phyloP scores from a whole-genome alignment of 37 sponge, comb jelly and placozoan genomes.

The Geodia barretti region DNA sequence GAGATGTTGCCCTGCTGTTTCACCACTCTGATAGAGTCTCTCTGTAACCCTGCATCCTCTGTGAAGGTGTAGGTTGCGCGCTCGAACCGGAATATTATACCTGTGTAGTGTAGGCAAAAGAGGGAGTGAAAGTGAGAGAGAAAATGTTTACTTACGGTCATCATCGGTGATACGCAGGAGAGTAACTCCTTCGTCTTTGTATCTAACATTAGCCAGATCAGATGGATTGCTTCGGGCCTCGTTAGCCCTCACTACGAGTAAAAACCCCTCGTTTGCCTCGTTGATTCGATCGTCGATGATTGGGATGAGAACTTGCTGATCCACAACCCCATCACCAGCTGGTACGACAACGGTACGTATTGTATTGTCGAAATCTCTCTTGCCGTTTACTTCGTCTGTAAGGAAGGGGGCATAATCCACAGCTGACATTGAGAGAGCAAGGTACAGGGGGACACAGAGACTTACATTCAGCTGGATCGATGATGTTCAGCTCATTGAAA shows the following conservation, averaged over 20 bases:
- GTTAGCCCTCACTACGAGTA: not conserved
- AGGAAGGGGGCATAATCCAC: not conserved
- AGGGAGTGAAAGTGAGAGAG: not conserved
- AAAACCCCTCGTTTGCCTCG: not conserved
- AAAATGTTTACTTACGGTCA: not conserved
- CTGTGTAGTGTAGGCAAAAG: too few relatives aligned
- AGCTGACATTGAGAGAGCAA: not conserved
- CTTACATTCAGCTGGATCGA: not conserved
- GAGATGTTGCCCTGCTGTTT: not conserved
- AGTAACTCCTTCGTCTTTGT: not conserved
- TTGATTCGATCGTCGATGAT: not conserved
- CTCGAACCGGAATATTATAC: not conserved
- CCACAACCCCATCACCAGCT: not conserved
- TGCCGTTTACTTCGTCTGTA: not conserved
- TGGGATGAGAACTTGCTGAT: not conserved
- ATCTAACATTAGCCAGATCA: not conserved
- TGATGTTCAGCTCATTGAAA: not conserved
- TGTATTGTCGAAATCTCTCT: not conserved
- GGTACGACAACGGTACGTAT: not conserved
- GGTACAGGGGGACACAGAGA: too few relatives aligned
- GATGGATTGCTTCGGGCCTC: not conserved
- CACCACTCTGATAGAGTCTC: not conserved
- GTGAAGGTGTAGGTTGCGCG: not conserved
- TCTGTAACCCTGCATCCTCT: not conserved
- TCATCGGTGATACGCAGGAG: not conserved